Evolutionary conservation across 2,888 invertebrate species (phyloP).

Genomic region (Pristionchus mayeri): DNA sequence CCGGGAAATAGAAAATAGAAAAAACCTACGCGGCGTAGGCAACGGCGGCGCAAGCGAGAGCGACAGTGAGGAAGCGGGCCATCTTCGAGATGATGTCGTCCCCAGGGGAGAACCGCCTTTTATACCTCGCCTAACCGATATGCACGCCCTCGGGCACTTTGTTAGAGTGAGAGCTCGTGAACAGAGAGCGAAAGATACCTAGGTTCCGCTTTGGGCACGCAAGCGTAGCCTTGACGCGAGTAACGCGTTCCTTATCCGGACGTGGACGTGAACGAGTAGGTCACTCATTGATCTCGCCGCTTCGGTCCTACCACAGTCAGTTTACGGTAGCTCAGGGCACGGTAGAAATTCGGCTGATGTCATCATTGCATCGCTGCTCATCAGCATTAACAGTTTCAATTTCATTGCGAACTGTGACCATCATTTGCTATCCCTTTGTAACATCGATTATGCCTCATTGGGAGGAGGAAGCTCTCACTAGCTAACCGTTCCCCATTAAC

Average conservation of each 20-base stretch:
- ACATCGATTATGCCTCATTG: slow-evolving; percentile 24
- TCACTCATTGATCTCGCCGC: not conserved
- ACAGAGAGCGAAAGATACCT: not conserved
- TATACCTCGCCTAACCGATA: slow-evolving; percentile 22
- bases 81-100: not conserved
- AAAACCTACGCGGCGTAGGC: slow-evolving; percentile 38
- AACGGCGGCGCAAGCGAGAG: slow-evolving; percentile 31
- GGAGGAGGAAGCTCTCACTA: not conserved
- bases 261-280: too few relatives aligned
- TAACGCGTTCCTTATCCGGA: not conserved
- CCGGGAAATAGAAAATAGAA: not conserved
- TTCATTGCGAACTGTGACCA: slow-evolving; percentile 19
- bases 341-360: not conserved
- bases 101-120: not conserved
- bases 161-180: not conserved
- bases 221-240: not conserved
- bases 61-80: slow-evolving; percentile 40
- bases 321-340: not conserved
- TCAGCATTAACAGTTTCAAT: not conserved
- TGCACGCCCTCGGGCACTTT: not conserved
- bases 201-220: slow-evolving; percentile 25
- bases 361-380: not conserved
- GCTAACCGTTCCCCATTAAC: slow-evolving; percentile 1
- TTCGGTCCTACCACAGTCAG: not conserved
- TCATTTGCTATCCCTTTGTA: not conserved